A percentile compares a stretch with the other conserved stretches of the same genome.
Evolutionary conservation across 2,888 invertebrate genomes (phyloP).

Genomic region (Rhamnusium bicolor): DNA sequence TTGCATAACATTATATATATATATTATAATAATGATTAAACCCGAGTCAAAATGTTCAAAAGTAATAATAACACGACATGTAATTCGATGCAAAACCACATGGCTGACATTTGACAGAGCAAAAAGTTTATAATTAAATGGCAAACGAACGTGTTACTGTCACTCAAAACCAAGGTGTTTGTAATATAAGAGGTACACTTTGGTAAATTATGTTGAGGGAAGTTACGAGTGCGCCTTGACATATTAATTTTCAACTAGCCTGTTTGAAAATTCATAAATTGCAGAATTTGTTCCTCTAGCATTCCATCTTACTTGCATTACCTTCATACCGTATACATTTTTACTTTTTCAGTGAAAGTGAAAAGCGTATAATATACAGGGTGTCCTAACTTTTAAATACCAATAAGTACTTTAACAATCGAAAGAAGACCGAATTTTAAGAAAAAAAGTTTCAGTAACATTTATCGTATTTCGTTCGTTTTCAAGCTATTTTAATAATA

Average conservation of each 20-base stretch:
- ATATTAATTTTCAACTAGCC: neutral
- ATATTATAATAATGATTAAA: neutral
- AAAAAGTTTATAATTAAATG: slow-evolving; percentile 12
- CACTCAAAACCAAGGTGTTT: neutral
- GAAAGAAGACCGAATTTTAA: too few relatives aligned
- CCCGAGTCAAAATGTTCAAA: neutral
- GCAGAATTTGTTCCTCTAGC: neutral
- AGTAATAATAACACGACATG: neutral
- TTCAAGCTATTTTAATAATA: too few relatives aligned
- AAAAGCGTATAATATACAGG: too few relatives aligned
- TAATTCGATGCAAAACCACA: slow-evolving; percentile 5
- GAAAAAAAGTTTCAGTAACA: too few relatives aligned
- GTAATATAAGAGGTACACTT: neutral
- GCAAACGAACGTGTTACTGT: neutral
- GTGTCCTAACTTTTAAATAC: too few relatives aligned
- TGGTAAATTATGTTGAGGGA: neutral
- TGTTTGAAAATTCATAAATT: neutral
- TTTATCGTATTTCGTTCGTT: too few relatives aligned
- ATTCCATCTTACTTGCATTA: neutral
- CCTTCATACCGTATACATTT: neutral
- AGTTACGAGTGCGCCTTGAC: neutral
- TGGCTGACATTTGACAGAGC: slow-evolving; percentile 4
- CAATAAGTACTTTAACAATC: too few relatives aligned
- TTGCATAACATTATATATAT: neutral
- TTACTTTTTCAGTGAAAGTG: neutral